Evolutionary conservation across 2,888 invertebrate species (phyloP), one percentile per base, ranked within the genome.

Genomic region (Nasonia oneida): DNA sequence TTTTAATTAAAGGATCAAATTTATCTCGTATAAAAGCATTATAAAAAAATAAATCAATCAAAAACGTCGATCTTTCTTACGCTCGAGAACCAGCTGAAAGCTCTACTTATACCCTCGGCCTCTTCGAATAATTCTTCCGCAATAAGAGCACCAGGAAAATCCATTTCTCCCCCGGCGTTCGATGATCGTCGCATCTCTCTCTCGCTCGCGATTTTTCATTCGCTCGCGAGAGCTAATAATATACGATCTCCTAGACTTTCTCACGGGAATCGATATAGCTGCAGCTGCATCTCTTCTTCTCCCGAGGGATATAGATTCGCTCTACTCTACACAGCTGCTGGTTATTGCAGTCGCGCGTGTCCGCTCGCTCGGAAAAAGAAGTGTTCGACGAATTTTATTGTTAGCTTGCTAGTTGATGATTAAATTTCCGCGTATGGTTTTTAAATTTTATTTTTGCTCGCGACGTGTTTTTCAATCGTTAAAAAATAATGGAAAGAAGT

Each of bases 181-280:
- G 42, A 47, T 47, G 47, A 47, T 47, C 47, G 47, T 29, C 47
- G 12, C 37, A 5, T 37, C 37, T 37, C 37, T 47, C 47, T 8
- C 29, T 61, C 18, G 23, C 8, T n/a, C 57, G 57, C 57, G 57
- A 61, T 61, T 61, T 61, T 61, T 61, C 57, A n/a, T n/a, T n/a
- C 57, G 57, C 6, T 61, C 23, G n/a, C 29, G 1, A 29, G 4
- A 61, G 57, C 57, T 61, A 61, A 61, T 61, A 61, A 61, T 61
- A 61, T 61, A 61, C n/a, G 57, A 61, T n/a, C 57, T 57, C 57
- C 50, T 15, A 18, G 57, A 61, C 57, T 61, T n/a, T 61, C 57
- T 61, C 57, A 61, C 23, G n/a, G 57, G 57, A 61, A 61, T 61
- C 57, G 57, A 61, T 61, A 61, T 61, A 61, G n/a, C n/a, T n/a